Base-by-base conservation (phyloP, 2,888 invertebrate genomes). In the Eubasilissa splendida region DNA sequence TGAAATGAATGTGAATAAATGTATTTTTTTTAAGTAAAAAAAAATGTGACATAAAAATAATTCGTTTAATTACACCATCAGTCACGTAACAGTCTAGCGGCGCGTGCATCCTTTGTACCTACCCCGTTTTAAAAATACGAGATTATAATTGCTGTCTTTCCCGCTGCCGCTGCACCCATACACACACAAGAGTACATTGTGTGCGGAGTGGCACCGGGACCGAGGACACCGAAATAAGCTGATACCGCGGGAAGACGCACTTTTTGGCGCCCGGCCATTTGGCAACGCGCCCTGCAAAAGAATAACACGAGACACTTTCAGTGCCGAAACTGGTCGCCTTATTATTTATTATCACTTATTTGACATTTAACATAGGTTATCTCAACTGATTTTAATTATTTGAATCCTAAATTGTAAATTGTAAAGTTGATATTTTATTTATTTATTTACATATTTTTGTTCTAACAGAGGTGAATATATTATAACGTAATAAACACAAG, bases 201-300 rank as follows among this genome's bases (percentile, higher is more conserved):
- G 42, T 42, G 42, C 66, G n/a, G 66, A 66, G 42, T n/a, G 70
- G 53, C 50, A 22, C 52, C 14, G 70, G 53, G 53, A 33, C n/a
- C 56, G 71, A 58, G 56, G 71, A 73, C 71, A 71, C 71, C 54
- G 56, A 73, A 73, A 73, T 73, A 83, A 83, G 79, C 81, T 75
- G 77, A 78, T 76, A 78, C 77, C 75, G 74, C 75, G 77, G 78
- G 65, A 81, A 80, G 82, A 81, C 81, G 81, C 83, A 82, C 83
- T 84, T 82, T 83, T 82, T 84, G 83, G 83, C 83, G 7, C 11
- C 14, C 50, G 56, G 80, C 83, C 83, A 84, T 80, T 82, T 84
- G 83, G 83, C 83, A 78, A 53, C 9, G n/a, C 73, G 81, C 82
- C 83, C 74, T 71, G 60, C 83, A 80, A 84, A 82, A 82, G 78